These are phyloP conservation scores for Phrynocephalus forsythii DNA, from an alignment of 2,797 vertebrate species.

Conservation along the genomic window DNA sequence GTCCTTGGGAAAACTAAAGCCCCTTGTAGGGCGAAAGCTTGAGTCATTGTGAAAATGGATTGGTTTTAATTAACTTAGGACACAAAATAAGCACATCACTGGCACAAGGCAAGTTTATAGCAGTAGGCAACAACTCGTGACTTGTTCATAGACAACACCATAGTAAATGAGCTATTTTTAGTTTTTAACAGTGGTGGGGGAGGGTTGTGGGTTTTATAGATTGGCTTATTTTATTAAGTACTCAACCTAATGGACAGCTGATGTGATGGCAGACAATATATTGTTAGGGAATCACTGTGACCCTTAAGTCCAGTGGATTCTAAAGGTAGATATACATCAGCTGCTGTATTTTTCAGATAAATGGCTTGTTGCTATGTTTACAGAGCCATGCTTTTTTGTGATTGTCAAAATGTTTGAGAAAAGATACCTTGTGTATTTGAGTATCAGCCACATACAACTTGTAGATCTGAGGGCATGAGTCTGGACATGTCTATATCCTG, in stretches of 20 bases:
- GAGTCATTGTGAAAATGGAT: conserved; percentile 52
- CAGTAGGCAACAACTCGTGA: conserved; percentile 76
- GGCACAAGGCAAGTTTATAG: conserved; percentile 76
- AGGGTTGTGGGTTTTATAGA: conserved; percentile 66
- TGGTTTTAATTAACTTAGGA: conserved; percentile 47
- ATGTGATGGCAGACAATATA: conserved; percentile 39
- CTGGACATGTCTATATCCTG: conserved; percentile 1
- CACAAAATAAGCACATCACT: conserved; percentile 60
- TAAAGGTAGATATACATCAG: conserved; percentile 20
- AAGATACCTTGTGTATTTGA: neutral
- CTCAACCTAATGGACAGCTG: conserved; percentile 50
- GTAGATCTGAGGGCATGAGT: neutral
- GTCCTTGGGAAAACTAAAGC: neutral
- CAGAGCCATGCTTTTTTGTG: conserved; percentile 49
- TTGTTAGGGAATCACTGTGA: neutral
- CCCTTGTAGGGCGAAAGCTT: conserved; percentile 43
- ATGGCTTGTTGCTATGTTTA: conserved; percentile 46
- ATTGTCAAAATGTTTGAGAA: conserved; percentile 64
- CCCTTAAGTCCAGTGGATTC: neutral
- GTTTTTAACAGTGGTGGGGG: conserved; percentile 66
- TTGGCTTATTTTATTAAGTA: conserved; percentile 73
- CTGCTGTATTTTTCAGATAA: conserved; percentile 55
- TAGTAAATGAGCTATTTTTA: conserved; percentile 84
- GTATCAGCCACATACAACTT: neutral
- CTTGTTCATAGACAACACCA: conserved; percentile 75